phyloP scores from a whole-genome alignment of 2,888 invertebrate species.

The Agonopterix heracliana region DNA sequence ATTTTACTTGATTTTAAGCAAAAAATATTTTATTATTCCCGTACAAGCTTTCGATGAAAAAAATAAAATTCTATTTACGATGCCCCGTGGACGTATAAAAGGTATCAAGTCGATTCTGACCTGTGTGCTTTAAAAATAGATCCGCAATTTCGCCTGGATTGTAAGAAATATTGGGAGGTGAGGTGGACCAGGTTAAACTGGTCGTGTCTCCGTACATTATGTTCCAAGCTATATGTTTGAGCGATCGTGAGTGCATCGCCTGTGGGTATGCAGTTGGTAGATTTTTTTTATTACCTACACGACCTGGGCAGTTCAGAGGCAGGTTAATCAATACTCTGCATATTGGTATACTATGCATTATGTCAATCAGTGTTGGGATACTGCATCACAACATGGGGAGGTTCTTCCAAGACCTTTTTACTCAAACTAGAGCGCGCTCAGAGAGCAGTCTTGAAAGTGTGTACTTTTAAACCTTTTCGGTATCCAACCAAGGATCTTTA shows the following conservation, averaged over 20 bases:
- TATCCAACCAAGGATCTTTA: no score
- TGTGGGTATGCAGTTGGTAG: constrained; percentile 44
- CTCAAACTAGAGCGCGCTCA: no score
- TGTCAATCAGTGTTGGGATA: no score
- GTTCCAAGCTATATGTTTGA: constrained; percentile 32
- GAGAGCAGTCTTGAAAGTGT: no score
- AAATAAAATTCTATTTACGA: constrained; percentile 44
- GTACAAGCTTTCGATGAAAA: not conserved
- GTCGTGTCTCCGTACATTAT: constrained; percentile 21
- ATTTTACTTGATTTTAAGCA: no score
- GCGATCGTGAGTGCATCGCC: constrained; percentile 44
- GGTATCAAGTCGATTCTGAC: constrained; percentile 26
- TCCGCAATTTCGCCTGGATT: constrained; percentile 19
- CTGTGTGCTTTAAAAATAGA: constrained; percentile 18
- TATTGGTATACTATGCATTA: no score
- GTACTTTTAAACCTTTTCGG: no score
- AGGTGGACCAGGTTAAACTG: constrained; percentile 20
- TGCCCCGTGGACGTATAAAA: constrained; percentile 35
- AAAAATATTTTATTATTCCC: no score
- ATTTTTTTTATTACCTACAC: constrained; percentile 23
- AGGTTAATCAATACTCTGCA: no score
- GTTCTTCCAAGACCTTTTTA: no score
- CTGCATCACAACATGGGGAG: no score
- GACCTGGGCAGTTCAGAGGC: no score
- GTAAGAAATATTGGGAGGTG: constrained; percentile 4